Base-by-base conservation (phyloP, 2,888 invertebrate genomes). In the Homarus gammarus region DNA sequence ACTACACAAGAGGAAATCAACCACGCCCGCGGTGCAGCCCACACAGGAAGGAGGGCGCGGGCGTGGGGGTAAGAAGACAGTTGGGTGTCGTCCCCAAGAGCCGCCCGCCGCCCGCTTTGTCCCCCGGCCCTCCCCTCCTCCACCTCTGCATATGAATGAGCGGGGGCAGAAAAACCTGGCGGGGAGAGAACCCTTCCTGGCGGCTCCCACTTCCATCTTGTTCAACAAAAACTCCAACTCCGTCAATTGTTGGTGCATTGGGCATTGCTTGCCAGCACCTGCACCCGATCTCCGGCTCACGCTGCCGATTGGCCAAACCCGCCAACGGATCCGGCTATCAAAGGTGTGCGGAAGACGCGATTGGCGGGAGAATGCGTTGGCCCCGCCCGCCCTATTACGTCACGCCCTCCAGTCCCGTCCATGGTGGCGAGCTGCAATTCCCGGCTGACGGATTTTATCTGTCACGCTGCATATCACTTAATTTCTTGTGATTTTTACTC, bases 221-320 rank as follows among this genome's bases (percentile, higher is more conserved):
- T 73, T 40, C 73, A 73, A 40, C 38, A 73, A 73, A 73, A 73
- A 73, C 38, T 8, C 38, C 38, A 38, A 38, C 40, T 73, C 73
- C 73, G 73, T 38, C 40, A n/a, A 73, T 73, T 73, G 82, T 31
- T 38, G 64, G 64, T 81, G 81, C 81, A 81, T 64, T 61, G 81
- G 81, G 81, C 82, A 82, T 31, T 82, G 82, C 82, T 82, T 82
- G 82, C 68, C 44, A 40, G 68, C 82, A 68, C 82, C 82, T 70
- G 70, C 70, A 70, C 27, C 82, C 31, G 82, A 68, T 68, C 22
- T 44, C 8, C 31, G 70, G 22, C 31, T 82, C n/a, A 22, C 40
- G 44, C 64, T 33, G 33, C 31, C 44, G 68, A 82, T 82, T 82
- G 82, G 81, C 40, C 81, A 33, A 38, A 22, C 27, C 40, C 38